Evolutionary conservation across 2,888 invertebrate species (phyloP), one percentile per base, ranked within the genome.

Genomic region (Ommatoiulus sabulosus): DNA sequence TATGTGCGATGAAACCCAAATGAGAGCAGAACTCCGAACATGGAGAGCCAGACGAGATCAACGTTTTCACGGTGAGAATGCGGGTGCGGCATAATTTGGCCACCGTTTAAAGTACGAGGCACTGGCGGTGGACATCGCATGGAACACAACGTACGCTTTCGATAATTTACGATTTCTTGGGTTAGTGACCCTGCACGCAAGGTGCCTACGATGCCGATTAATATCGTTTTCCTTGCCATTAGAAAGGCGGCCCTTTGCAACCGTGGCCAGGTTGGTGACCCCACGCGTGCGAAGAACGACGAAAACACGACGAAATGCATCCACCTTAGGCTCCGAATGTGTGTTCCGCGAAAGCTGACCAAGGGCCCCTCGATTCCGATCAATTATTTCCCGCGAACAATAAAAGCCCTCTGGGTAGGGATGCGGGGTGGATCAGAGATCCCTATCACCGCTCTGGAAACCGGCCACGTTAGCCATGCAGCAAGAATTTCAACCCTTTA

Each of bases 321-420:
- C 52, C 52, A 52, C 52, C 15, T 52, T 15, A 52, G 17, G 52
- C 52, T 52, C 35, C 35, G 35, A 48, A 48, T 48, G 48, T 57
- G 17, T 57, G 57, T 57, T 57, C 57, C 57, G 8, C 48, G 48
- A 48, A 48, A 12, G 48, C 12, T 52, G 12, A 63, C n/a, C 20
- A 63, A 63, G 63, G 63, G 63, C n/a, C 63, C 63, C 63, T 63
- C n/a, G 63, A 63, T 63, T 63, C 63, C 63, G 63, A 63, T 20
- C 48, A 48, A 48, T 48, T 48, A 48, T 48, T 48, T 48, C 8
- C 48, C 7, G 48, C 48, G 12, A 63, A 63, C 63, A 63, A 17
- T 20, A 20, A 8, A 63, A 63, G 63, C 63, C 63, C n/a, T 1
- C 1, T n/a, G 63, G 63, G 5, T 63, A n/a, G 63, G 63, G 63